Base-by-base conservation (phyloP, 2,888 invertebrate genomes). In the Rapana venosa region DNA sequence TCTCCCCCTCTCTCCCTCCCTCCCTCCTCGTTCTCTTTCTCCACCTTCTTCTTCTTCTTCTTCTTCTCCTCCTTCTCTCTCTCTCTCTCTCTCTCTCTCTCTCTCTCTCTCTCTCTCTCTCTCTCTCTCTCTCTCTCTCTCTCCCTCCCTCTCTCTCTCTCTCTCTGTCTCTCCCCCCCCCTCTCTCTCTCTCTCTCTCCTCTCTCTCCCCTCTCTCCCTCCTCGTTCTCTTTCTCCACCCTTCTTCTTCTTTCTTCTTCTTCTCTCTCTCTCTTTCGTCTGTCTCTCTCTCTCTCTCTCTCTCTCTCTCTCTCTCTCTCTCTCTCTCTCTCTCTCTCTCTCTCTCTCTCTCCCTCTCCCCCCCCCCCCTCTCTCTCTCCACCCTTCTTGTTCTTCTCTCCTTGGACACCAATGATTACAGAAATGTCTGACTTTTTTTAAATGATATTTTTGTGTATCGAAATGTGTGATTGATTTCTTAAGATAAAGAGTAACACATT, bases 81-180 rank as follows among this genome's bases (percentile, higher is more conserved):
- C 84, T 61, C 26, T 66, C 83, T 66, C 77, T 47, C 74, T 70
- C 70, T 70, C n/a, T 85, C 56, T 70, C n/a, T 89, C 74, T 66
- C 56, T 47, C 70, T 56, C 85, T 56, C 47, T 56, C 70, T 70
- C 74, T 74, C 30, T 85, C 85, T 85, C 74, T 70, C n/a, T 85
- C 89, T 84, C 20, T n/a, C 56, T 47, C 89, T 36, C 84, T 47
- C 30, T 30, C 36, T 89, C 84, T n/a, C 17, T 89, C 85, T 74
- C 74, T 47, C 47, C 56, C 89, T 85, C 30, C 35, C 36, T 47
- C 74, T 47, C 36, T 0, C 22, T 17, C 36, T 81, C 35, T 36
- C 6, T 8, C 15, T 36, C 81, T 35, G 20, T 22, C 22, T 36
- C 36, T 81, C 36, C 22, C 4, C 1, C 0, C 22, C 36, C 22